Conservation (phyloP, 2,113 vertebrate genomes). For the Leptobrachium leishanense region DNA sequence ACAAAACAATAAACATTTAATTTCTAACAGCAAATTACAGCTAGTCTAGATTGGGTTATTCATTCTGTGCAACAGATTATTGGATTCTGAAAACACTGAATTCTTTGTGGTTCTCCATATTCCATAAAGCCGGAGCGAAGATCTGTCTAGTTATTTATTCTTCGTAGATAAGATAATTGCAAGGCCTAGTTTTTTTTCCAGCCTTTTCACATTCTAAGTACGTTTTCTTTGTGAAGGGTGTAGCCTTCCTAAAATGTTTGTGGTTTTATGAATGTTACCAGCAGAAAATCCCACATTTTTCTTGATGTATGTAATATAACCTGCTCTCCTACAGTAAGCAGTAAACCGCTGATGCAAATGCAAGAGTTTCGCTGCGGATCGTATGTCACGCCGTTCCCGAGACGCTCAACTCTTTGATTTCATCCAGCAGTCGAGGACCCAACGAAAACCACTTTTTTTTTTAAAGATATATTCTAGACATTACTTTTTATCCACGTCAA, state of each 20-base stretch:
- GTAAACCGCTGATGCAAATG: conserved; percentile 9
- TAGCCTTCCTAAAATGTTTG: conserved; percentile 27
- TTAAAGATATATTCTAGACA: conserved; percentile 27
- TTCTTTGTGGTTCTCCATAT: not conserved
- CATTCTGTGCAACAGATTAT: not conserved
- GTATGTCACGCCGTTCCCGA: conserved; percentile 21
- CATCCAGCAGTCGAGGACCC: conserved; percentile 2
- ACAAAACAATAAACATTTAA: too few relatives aligned
- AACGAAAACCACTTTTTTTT: conserved; percentile 29
- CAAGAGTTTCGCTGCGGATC: conserved; percentile 19
- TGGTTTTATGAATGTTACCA: conserved; percentile 29
- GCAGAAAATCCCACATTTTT: conserved; percentile 43
- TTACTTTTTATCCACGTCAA: conserved; percentile 15
- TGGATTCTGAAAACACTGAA: not conserved
- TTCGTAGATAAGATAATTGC: not conserved
- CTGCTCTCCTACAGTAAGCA: conserved; percentile 31
- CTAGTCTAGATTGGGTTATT: not conserved
- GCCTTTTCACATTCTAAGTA: not conserved
- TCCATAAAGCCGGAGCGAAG: not conserved
- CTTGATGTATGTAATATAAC: conserved; percentile 41
- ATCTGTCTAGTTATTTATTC: not conserved
- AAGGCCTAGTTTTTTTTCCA: not conserved
- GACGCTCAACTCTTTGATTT: conserved; percentile 30
- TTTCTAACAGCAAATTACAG: not conserved
- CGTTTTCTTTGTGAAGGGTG: conserved; percentile 3